Evolutionary conservation across 1,140 invertebrate genomes (phyloP).

Genomic region (Bombus picipes): DNA sequence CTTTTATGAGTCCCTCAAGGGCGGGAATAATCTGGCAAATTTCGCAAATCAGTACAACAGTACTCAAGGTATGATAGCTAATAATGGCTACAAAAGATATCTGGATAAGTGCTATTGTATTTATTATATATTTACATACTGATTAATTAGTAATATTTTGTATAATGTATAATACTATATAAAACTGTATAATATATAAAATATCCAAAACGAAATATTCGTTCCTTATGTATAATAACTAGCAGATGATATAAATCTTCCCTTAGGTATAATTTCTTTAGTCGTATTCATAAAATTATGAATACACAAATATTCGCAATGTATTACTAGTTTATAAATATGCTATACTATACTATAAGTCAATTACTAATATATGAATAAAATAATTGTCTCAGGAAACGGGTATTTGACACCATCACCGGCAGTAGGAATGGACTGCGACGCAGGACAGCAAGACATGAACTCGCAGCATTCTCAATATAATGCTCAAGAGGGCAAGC

Average conservation of each 20-base stretch:
- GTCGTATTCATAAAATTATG: neutral
- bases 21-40: slow-evolving; percentile 84
- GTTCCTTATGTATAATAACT: no score
- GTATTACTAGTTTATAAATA: no score
- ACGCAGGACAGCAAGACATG: slow-evolving; percentile 86
- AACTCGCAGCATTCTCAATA: slow-evolving; percentile 79
- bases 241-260: neutral
- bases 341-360: no score
- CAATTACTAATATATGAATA: neutral
- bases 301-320: neutral
- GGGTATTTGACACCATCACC: slow-evolving; percentile 85
- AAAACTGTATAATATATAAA: no score
- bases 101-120: no score
- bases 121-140: no score
- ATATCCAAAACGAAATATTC: no score
- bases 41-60: slow-evolving; percentile 85
- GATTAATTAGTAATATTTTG: no score
- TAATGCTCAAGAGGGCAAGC: slow-evolving; percentile 85
- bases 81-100: no score
- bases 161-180: no score
- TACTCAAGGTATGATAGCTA: slow-evolving; percentile 62
- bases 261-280: neutral
- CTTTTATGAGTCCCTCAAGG: slow-evolving; percentile 92
- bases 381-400: slow-evolving; percentile 70
- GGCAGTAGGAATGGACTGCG: slow-evolving; percentile 88